Base-by-base conservation (phyloP, 2,797 vertebrate genomes). In the Micromesistius poutassou region DNA sequence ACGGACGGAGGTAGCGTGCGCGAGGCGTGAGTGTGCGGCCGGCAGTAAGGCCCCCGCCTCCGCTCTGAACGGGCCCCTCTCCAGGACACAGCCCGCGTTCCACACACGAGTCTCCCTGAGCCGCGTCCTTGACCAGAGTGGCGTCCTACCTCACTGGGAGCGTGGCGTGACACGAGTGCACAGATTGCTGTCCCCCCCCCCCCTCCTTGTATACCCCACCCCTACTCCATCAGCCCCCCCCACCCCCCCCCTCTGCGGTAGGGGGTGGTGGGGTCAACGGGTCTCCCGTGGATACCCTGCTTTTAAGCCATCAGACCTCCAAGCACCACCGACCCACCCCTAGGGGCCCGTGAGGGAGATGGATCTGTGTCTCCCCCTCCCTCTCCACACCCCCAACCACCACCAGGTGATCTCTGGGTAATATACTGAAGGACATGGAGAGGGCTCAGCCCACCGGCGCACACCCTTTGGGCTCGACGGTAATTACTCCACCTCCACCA, bases 141-240 rank as follows among this genome's bases (percentile, higher is more conserved):
- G 13, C 16, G 42, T 16, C 42, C 13, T 30, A 33, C 16, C 19
- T 31, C 71, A 72, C 14, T 5, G 30, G 28, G 30, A 31, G n/a
- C 68, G 10, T 89, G 91, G 90, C 92, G 94, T 95, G 94, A 95
- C 95, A 93, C 89, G 82, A 93, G 91, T 91, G 89, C 92, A 94
- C 93, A 83, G 76, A 80, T 72, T 71, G 62, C 76, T 72, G 79
- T 78, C 70, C 30, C 25, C 12, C 25, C 66, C 91, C 89, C 91
- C 77, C 80, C 81, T 80, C 82, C 77, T 72, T 94, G 94, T 81
- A 86, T 85, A 85, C 91, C 86, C 91, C 92, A 91, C 92, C 91
- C 91, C 89, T 87, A 78, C 80, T 72, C 77, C 80, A 82, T 85
- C 82, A 81, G 80, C 76, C 74, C 30, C 78, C 70, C 30, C 82